Percentiles rank a stretch among this genome's conserved stretches.
phyloP scores from a whole-genome alignment of 2,797 vertebrate genomes.

The Acipenser ruthenus region DNA sequence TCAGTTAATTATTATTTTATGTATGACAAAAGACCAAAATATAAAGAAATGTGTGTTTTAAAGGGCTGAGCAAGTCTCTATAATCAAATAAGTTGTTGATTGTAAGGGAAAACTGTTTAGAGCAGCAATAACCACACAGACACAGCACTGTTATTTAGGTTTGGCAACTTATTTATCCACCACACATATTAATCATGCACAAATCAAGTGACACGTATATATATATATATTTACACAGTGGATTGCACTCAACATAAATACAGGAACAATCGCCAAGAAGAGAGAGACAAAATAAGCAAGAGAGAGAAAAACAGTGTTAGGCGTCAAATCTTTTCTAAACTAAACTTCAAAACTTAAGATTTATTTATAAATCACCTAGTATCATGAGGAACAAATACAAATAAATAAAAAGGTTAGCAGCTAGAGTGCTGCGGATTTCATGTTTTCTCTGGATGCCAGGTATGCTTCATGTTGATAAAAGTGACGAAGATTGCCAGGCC shows the following conservation, averaged over 20 bases:
- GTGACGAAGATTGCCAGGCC: constrained; percentile 1
- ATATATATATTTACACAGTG: constrained; percentile 43
- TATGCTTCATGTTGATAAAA: not conserved
- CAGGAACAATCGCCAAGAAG: constrained; percentile 16
- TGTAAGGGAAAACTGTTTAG: not conserved
- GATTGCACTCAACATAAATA: constrained; percentile 45
- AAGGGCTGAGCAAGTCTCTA: too few species aligned
- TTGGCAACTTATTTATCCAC: constrained; percentile 43
- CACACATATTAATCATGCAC: constrained; percentile 47
- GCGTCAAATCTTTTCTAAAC: constrained; percentile 9
- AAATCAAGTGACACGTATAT: constrained; percentile 22
- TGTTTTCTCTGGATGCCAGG: constrained; percentile 8
- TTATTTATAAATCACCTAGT: constrained; percentile 3
- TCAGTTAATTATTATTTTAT: too few species aligned
- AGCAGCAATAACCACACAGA: constrained; percentile 7
- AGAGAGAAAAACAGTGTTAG: constrained; percentile 2
- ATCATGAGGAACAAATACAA: not conserved
- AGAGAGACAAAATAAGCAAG: constrained; percentile 5
- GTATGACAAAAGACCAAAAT: too few species aligned
- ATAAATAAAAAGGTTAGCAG: not conserved
- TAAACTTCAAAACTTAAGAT: constrained; percentile 3
- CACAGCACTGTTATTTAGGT: constrained; percentile 14
- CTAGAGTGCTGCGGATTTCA: too few species aligned
- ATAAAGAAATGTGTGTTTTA: too few species aligned
- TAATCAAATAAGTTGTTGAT: too few species aligned